These are phyloP conservation scores for Cygnus olor DNA, from an alignment of 2,797 vertebrate genomes.

Conservation along the genomic window DNA sequence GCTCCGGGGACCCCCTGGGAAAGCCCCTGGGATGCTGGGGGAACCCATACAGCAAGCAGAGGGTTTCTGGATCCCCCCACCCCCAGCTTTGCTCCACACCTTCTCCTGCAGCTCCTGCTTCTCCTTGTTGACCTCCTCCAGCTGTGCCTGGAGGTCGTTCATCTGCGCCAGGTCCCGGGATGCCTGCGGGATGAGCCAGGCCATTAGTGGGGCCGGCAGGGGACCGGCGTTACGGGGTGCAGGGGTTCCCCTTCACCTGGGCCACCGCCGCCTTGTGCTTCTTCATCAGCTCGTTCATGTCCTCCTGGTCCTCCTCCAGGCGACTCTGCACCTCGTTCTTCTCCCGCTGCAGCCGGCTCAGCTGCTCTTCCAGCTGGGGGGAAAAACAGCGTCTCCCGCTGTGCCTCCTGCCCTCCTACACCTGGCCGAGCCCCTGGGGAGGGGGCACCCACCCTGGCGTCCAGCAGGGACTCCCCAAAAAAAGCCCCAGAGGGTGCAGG, in stretches of 20 bases:
- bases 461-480: not conserved
- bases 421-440: not conserved
- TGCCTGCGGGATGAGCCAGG: conserved; percentile 73
- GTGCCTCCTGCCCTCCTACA: not conserved
- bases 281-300: conserved; percentile 98
- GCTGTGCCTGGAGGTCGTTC: conserved; percentile 92
- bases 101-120: conserved; percentile 96
- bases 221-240: fast-evolving
- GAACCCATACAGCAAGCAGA: fast-evolving
- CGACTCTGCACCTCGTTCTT: conserved; percentile 95
- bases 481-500: fast-evolving
- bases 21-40: fast-evolving
- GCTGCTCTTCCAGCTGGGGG: conserved; percentile 92
- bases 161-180: conserved; percentile 95
- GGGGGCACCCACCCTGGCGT: not conserved
- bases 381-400: not conserved
- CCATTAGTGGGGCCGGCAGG: not conserved
- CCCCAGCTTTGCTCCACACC: conserved; percentile 73
- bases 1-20: not conserved
- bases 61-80: fast-evolving
- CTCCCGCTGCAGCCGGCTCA: conserved; percentile 94
- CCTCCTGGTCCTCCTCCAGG: conserved; percentile 97
- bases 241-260: conserved; percentile 80
- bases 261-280: conserved; percentile 95
- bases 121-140: conserved; percentile 93